These are phyloP conservation scores for Fundulus diaphanus DNA, from an alignment of 2,797 vertebrate species.

Conservation along the genomic window DNA sequence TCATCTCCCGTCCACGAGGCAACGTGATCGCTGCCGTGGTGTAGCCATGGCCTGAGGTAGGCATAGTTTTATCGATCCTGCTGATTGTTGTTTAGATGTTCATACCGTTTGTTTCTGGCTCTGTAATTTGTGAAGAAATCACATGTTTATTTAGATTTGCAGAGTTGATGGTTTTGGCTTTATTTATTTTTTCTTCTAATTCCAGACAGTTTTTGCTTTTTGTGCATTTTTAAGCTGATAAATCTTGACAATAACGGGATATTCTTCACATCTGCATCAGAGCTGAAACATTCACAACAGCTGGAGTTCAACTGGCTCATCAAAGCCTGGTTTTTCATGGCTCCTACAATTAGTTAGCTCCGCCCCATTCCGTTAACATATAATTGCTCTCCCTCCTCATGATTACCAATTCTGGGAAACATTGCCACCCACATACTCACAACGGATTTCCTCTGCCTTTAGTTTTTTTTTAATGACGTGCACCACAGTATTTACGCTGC, in stretches of 20 bases:
- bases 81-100: slow-evolving; percentile 33
- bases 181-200: neutral
- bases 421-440: slow-evolving; percentile 25
- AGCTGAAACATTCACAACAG: slow-evolving; percentile 56
- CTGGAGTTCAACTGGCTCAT: slow-evolving; percentile 48
- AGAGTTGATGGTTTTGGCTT: neutral
- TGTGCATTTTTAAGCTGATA: slow-evolving; percentile 39
- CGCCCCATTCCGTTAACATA: slow-evolving; percentile 50
- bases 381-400: slow-evolving; percentile 40
- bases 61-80: slow-evolving; percentile 46
- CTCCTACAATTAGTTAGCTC: slow-evolving; percentile 58
- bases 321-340: slow-evolving; percentile 44
- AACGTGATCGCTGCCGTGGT: slow-evolving; percentile 31
- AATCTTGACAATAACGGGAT: slow-evolving; percentile 18
- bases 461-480: neutral
- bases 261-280: slow-evolving; percentile 27
- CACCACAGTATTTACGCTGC: neutral
- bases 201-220: slow-evolving; percentile 4
- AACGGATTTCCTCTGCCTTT: slow-evolving; percentile 17
- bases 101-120: slow-evolving; percentile 12
- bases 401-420: slow-evolving; percentile 40
- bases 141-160: neutral
- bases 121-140: neutral
- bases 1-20: slow-evolving; percentile 53
- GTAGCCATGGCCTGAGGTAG: slow-evolving; percentile 20